Conservation (phyloP, 2,888 invertebrate species). For the Drosophila melanosoma region DNA sequence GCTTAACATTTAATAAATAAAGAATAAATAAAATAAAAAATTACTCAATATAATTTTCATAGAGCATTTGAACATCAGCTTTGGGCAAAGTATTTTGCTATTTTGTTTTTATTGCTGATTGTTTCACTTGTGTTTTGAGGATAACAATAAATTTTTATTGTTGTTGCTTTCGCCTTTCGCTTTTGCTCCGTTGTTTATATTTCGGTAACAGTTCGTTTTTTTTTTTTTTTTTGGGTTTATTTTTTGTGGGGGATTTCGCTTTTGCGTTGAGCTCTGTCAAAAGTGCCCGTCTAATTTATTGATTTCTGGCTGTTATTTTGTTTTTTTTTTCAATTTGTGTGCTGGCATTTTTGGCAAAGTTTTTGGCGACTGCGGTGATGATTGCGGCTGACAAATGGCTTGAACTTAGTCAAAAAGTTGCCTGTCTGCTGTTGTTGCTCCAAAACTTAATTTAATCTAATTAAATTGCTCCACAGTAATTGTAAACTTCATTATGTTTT, state of each 20-base stretch:
- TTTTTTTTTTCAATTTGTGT: conserved; percentile 9
- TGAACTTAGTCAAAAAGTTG: conserved; percentile 49
- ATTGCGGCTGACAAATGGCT: conserved; percentile 64
- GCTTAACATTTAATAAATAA: neutral
- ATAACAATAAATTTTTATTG: conserved; percentile 80
- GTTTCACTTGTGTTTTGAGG: conserved; percentile 70
- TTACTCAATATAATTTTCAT: neutral
- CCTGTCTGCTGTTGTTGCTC: conserved; percentile 12
- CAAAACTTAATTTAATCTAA: conserved; percentile 67
- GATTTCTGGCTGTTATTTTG: conserved; percentile 57
- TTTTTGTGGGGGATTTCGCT: conserved; percentile 26
- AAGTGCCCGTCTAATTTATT: conserved; percentile 54
- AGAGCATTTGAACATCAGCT: conserved; percentile 26
- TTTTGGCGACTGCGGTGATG: conserved; percentile 38
- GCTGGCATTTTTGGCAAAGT: conserved; percentile 33
- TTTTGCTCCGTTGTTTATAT: conserved; percentile 47
- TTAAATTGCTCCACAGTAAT: conserved; percentile 59
- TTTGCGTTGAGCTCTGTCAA: conserved; percentile 33
- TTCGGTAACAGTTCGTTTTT: conserved; percentile 40
- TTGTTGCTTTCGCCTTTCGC: conserved; percentile 55
- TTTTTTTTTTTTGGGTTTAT: conserved; percentile 9
- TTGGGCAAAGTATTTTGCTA: conserved; percentile 4
- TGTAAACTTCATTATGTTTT: conserved; percentile 61
- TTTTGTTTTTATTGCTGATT: conserved; percentile 76
- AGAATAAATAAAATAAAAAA: neutral